A percentile compares a stretch with the other conserved stretches of the same genome.
These are phyloP conservation scores for Hippocampus kuda DNA, from an alignment of 2,797 vertebrate genomes.

Conservation along the genomic window DNA sequence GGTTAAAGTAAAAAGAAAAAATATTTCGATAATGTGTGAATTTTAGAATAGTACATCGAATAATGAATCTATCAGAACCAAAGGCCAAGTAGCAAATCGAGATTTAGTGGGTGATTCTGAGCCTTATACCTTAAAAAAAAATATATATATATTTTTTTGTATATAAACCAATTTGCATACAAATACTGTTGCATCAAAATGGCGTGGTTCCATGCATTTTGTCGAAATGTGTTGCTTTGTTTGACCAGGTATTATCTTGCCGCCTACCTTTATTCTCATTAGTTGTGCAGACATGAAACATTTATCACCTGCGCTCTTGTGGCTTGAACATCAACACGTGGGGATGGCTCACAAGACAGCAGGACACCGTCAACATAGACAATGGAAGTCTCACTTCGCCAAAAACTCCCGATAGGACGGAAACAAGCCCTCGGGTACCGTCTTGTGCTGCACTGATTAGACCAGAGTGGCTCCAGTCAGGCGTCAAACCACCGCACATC, in stretches of 20 bases:
- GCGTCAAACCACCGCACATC: slow-evolving; percentile 3
- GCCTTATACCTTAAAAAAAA: too few species aligned
- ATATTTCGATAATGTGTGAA: too few species aligned
- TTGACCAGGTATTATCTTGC: slow-evolving; percentile 15
- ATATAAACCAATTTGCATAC: too few species aligned
- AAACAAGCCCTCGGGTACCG: slow-evolving; percentile 22
- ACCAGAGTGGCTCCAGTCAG: slow-evolving; percentile 7
- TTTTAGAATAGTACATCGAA: too few species aligned
- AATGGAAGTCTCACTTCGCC: slow-evolving; percentile 3
- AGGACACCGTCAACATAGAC: slow-evolving; percentile 26
- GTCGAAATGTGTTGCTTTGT: neutral
- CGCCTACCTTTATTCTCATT: slow-evolving; percentile 9
- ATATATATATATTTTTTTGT: too few species aligned
- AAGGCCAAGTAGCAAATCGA: too few species aligned
- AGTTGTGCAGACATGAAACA: slow-evolving; percentile 40
- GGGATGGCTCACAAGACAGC: slow-evolving; percentile 31
- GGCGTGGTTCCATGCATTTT: neutral
- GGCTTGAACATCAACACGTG: slow-evolving; percentile 30
- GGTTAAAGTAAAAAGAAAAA: too few species aligned
- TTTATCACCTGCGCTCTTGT: slow-evolving; percentile 36
- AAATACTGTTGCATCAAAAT: neutral
- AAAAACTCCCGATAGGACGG: slow-evolving; percentile 20
- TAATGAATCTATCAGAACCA: too few species aligned
- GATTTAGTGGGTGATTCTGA: too few species aligned
- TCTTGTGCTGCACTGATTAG: slow-evolving; percentile 14